These are phyloP conservation scores for Euborellia annulipes DNA, from an alignment of 1,140 invertebrate genomes.

Conservation along the genomic window DNA sequence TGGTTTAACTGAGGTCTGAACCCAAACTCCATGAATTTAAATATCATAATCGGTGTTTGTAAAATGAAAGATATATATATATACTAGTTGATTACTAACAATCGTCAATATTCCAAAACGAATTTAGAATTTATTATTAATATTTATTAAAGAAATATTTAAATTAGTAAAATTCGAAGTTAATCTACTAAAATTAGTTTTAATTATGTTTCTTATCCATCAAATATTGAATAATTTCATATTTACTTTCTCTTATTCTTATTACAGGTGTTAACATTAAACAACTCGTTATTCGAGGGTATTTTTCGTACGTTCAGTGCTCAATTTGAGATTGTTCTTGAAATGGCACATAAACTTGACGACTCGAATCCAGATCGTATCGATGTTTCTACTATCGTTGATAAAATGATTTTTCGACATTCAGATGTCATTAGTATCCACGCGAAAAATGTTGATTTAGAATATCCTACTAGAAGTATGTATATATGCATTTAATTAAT, in stretches of 20 bases:
- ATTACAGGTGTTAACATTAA: conserved; percentile 51
- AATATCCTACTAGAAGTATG: conserved; percentile 62
- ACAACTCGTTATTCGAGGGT: conserved; percentile 68
- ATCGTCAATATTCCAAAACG: too few relatives aligned
- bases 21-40: too few relatives aligned
- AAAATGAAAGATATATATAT: too few relatives aligned
- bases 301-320: conserved; percentile 73
- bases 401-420: conserved; percentile 72
- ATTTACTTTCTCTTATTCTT: conserved; percentile 3
- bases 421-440: conserved; percentile 65
- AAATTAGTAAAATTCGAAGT: neutral
- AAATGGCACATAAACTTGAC: conserved; percentile 67
- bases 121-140: too few relatives aligned
- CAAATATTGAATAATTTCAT: too few relatives aligned
- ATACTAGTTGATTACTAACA: too few relatives aligned
- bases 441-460: conserved; percentile 67
- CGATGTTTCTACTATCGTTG: conserved; percentile 49
- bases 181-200: conserved; percentile 2
- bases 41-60: too few relatives aligned
- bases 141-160: too few relatives aligned
- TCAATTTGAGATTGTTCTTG: conserved; percentile 66
- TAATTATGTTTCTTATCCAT: neutral
- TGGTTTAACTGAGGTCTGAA: too few relatives aligned
- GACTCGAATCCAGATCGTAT: conserved; percentile 38
- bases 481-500: neutral